Evolutionary conservation across 2,888 invertebrate species (phyloP), one percentile per base, ranked within the genome.

Genomic region (Volucella inanis): DNA sequence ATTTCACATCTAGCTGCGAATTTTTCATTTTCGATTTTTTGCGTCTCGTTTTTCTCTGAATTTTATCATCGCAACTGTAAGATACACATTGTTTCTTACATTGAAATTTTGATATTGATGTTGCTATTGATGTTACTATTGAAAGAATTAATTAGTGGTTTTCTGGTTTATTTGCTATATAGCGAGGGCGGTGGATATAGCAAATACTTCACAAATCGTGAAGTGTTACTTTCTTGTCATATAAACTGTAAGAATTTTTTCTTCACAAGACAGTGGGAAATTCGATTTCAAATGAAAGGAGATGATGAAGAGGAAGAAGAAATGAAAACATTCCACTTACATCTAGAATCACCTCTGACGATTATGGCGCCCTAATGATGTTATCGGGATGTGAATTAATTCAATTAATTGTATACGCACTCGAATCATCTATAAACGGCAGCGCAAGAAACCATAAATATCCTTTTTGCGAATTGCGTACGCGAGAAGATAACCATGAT

Each of bases 1-100:
- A 65, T 50, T 67, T 76, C 81, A 65, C 81, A 82, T 52, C 57
- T 71, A 71, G 45, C 54, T 82, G 81, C 49, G 57, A 82, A 76
- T 59, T 76, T 65, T 82, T 59, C 57, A 49, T 67, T 75, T 76
- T 75, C 38, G 15, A 54, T 80, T 67, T 68, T 31, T 67, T 52
- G 12, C 67, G 52, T 47, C 62, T 61, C 76, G 72, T 67, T 47
- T 38, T 8, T 47, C 3, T 12, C 3, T 2, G 12, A 15, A 14
- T 31, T 47, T 8, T 6, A 14, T 15, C 11, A 2, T 49, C 31
- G 31, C 22, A 65, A 41, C 50, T 18, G 50, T 39, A 12, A 49
- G 10, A 18, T 18, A 57, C 9, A 6, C 14, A 64, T 15, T 41
- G 39, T 54, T 18, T 49, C 12, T 71, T 47, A 57, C 41, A 49